A percentile compares a stretch with the other conserved stretches of the same genome.
These are phyloP conservation scores for Diarsia dahlii DNA, from an alignment of 2,888 invertebrate species.

Conservation along the genomic window DNA sequence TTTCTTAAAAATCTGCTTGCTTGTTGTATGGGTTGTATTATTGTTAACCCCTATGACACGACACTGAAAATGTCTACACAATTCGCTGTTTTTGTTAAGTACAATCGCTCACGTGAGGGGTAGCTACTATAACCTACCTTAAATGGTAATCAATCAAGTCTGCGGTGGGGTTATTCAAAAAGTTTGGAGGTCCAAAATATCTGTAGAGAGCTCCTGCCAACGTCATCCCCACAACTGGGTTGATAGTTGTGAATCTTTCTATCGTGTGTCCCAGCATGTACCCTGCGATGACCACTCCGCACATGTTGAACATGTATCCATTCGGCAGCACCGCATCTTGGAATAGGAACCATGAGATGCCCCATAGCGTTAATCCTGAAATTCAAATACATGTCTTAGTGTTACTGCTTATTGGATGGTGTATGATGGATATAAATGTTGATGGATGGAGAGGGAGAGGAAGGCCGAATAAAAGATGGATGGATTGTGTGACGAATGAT, in stretches of 20 bases:
- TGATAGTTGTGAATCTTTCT: constrained; percentile 84
- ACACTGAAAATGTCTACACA: neutral
- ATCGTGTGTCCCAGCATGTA: constrained; percentile 84
- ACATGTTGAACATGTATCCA: constrained; percentile 81
- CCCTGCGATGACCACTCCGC: constrained; percentile 79
- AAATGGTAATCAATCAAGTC: constrained; percentile 85
- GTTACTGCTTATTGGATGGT: neutral
- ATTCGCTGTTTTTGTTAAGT: neutral
- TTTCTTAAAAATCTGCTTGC: no score
- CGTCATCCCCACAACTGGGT: constrained; percentile 86
- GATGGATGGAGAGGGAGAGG: no score
- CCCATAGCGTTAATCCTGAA: constrained; percentile 84
- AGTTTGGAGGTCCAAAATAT: constrained; percentile 79
- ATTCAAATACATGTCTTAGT: neutral
- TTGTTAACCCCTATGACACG: no score
- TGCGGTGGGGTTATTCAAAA: constrained; percentile 79
- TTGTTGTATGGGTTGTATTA: no score
- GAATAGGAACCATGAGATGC: constrained; percentile 82
- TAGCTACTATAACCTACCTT: constrained; percentile 76
- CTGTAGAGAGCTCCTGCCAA: constrained; percentile 83
- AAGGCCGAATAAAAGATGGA: no score
- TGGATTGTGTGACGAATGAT: no score
- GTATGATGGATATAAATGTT: neutral
- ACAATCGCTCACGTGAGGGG: neutral
- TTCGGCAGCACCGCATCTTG: constrained; percentile 79